These are phyloP conservation scores for Apodemus sylvaticus DNA, from an alignment of 2,113 vertebrate genomes.

Conservation along the genomic window DNA sequence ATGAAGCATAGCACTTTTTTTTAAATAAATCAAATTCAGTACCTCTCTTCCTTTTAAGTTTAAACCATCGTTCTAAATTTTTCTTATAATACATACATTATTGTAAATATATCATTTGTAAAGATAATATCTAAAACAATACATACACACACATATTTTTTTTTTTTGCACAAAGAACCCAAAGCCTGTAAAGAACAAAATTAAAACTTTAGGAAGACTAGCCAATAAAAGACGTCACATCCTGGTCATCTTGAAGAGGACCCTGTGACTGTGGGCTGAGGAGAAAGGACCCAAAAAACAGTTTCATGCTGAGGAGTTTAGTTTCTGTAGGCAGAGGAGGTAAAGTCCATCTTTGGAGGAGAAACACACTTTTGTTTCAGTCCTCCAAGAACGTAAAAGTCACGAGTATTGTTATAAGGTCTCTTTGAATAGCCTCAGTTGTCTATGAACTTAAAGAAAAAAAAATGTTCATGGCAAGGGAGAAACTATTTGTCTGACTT, in stretches of 20 bases:
- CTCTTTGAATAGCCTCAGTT: constrained; percentile 76
- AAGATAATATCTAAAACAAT: constrained; percentile 69
- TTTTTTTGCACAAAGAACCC: constrained; percentile 64
- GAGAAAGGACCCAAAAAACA: constrained; percentile 55
- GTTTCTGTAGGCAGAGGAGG: constrained; percentile 75
- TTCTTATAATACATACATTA: constrained; percentile 69
- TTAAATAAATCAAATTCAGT: constrained; percentile 26
- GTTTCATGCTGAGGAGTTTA: constrained; percentile 65
- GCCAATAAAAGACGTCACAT: constrained; percentile 52
- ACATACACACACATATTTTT: constrained; percentile 66
- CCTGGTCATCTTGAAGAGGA: not conserved
- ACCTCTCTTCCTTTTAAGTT: constrained; percentile 61
- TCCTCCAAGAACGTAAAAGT: constrained; percentile 76
- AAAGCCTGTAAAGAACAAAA: constrained; percentile 60
- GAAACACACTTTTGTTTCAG: constrained; percentile 72
- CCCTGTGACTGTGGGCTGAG: constrained; percentile 13
- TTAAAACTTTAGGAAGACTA: constrained; percentile 49
- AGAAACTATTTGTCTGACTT: not conserved
- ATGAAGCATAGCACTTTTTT: constrained; percentile 51
- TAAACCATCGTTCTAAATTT: constrained; percentile 63
- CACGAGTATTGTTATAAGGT: constrained; percentile 77
- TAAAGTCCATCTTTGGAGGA: constrained; percentile 73
- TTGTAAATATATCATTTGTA: constrained; percentile 76
- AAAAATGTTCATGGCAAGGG: constrained; percentile 11
- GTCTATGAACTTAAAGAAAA: not conserved